Evolutionary conservation across 2,888 invertebrate genomes (phyloP), one percentile per base, ranked within the genome.

Genomic region (Ashinkailepas kermadecensis): DNA sequence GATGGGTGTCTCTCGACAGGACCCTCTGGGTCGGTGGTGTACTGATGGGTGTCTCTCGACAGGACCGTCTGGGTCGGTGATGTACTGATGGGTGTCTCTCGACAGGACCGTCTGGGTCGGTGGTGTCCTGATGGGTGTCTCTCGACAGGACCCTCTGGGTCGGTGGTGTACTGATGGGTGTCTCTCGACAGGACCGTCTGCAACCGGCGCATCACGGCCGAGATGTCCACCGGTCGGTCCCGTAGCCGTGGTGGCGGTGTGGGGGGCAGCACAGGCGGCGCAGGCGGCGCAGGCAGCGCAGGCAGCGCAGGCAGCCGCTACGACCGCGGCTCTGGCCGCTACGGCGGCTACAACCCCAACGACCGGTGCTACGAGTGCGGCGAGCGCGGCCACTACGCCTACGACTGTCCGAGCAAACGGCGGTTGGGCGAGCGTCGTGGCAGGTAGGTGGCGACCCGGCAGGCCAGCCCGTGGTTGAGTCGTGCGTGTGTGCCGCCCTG

Each of bases 331-430:
- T 85, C 85, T 15, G 84, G 84, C 23, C 85, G 85, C 25, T 83
- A 86, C 86, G 89, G 92, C 80, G 93, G 95, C 39, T 93, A 95
- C 86, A 93, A 95, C 85, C 94, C 95, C 15, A 95, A 95, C 86
- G 96, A 96, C 89, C 92, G 95, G 83, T 97, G 97, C 88, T 97
- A 96, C 87, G 96, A 96, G 87, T 97, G 97, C 88, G 96, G 96
- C 65, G 95, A 95, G 86, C 90, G 95, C 84, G 97, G 97, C 13
- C 96, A 97, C 87, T 96, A 96, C 88, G 96, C 96, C 81, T 91
- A 96, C 85, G 95, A 97, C 87, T 96, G 97, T n/a, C 79, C 58
- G 13, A 13, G 12, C 59, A 57, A 59, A 23, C 23, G 79, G 7
- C 58, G 18, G 3, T 2, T 58, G 18, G 25, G 13, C 57, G 58